Evolutionary conservation across 2,888 invertebrate genomes (phyloP).

Genomic region (Drosophila paucipuncta): DNA sequence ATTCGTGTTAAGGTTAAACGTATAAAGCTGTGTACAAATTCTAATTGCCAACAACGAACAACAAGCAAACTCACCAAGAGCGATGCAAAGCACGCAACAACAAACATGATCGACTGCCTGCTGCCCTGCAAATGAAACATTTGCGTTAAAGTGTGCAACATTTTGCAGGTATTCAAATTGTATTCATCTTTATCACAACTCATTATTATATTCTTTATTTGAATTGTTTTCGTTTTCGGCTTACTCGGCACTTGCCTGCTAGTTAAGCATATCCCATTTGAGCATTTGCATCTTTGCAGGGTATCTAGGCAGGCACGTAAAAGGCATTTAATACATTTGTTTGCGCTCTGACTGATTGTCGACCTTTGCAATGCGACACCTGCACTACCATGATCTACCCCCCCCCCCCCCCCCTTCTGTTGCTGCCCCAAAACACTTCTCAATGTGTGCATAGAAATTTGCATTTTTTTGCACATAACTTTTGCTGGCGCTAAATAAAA

Average conservation of each 20-base stretch:
- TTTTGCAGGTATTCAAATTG: not conserved
- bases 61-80: slow-evolving; percentile 17
- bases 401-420: not conserved
- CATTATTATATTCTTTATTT: not conserved
- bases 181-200: not conserved
- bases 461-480: slow-evolving; percentile 32
- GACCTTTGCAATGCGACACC: slow-evolving; percentile 60
- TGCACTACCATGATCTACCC: slow-evolving; percentile 13
- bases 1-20: slow-evolving; percentile 75
- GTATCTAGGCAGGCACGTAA: slow-evolving; percentile 36
- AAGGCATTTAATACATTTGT: slow-evolving; percentile 43
- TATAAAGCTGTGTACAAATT: slow-evolving; percentile 57
- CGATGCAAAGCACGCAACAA: slow-evolving; percentile 32
- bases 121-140: slow-evolving; percentile 17
- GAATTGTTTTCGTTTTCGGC: not conserved
- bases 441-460: slow-evolving; percentile 44
- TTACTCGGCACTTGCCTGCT: too few species aligned
- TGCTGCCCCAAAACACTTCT: not conserved
- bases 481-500: slow-evolving; percentile 3
- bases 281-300: not conserved
- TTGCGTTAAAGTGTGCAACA: not conserved
- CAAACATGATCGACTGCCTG: not conserved
- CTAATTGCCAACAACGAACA: slow-evolving; percentile 42
- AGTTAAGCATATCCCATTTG: not conserved
- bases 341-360: not conserved